Percentiles rank a stretch among this genome's conserved stretches.
These are phyloP conservation scores for Neodiprion pinetum DNA, from an alignment of 1,140 invertebrate species.

Conservation along the genomic window DNA sequence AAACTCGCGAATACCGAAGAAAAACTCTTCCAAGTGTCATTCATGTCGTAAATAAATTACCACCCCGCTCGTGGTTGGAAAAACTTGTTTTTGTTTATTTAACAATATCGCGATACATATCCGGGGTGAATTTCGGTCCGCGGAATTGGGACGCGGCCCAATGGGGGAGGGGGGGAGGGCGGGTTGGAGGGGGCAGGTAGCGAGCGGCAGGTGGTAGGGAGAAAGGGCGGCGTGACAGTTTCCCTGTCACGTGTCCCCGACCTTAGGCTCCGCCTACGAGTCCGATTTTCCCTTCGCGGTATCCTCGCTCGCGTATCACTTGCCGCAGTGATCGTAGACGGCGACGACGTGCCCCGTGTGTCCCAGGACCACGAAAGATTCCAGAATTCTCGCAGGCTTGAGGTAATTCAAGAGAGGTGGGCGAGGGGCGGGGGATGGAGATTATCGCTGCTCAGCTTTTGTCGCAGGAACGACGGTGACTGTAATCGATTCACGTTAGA, in stretches of 20 bases:
- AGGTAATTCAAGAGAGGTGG: too few species aligned
- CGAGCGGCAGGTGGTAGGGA: neutral
- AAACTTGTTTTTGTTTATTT: too few species aligned
- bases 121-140: slow-evolving; percentile 38
- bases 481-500: too few species aligned
- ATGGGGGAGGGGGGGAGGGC: slow-evolving; percentile 24
- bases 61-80: slow-evolving; percentile 17
- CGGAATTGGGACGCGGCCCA: slow-evolving; percentile 4
- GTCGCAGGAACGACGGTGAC: too few species aligned
- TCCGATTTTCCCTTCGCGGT: slow-evolving; percentile 45
- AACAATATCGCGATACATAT: neutral
- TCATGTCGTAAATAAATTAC: too few species aligned
- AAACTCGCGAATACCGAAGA: too few species aligned
- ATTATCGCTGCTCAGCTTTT: too few species aligned
- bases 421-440: too few species aligned
- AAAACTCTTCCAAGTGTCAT: too few species aligned
- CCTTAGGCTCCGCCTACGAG: slow-evolving; percentile 58
- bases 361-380: too few species aligned
- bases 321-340: neutral
- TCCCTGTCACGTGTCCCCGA: slow-evolving; percentile 60
- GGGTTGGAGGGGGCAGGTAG: slow-evolving; percentile 35
- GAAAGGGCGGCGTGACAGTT: slow-evolving; percentile 62
- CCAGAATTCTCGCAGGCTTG: too few species aligned
- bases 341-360: neutral
- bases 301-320: neutral